Base-by-base conservation (phyloP, 2,113 vertebrate genomes). In the Ibidorhyncha struthersii region DNA sequence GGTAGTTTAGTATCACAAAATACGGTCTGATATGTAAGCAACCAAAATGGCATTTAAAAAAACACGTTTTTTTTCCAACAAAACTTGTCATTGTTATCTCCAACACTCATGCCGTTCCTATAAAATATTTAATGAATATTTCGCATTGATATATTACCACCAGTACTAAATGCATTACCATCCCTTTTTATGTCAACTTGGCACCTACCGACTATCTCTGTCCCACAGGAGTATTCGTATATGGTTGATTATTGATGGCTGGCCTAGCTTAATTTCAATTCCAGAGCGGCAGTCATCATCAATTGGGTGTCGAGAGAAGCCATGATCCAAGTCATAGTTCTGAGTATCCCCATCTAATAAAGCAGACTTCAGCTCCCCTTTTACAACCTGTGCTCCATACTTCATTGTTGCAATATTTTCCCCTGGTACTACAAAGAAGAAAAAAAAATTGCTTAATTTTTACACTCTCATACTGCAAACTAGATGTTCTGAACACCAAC, bases 321-420 rank as follows among this genome's bases (percentile, higher is more conserved):
- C 99, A 49, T 99, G 99, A 97, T 99, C 99, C 97, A 99, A 98
- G 96, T 99, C 99, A 11, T 99, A 99, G 97, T 99, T 99, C 97
- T 99, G 99, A 23, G 99, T 99, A 97, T 99, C 99, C 27, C 99
- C 99, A 72, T 99, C 99, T 93, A 99, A 96, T 36, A 99, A 98
- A 19, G 99, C 99, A 5, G 99, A 99, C 96, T 99, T 99, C 94
- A 99, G 98, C 97, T 99, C 99, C 5, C 99, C 99, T 96, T 99
- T 99, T 29, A 99, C 99, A 90, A 99, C 99, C 96, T 99, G 99
- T 9, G 99, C 99, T 21, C 99, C 99, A 29, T 99, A 98, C 96
- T 99, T 99, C 99, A 99, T 99, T 26, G 99, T 99, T 86, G 99
- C 99, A 62, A 99, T 99, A 97, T 99, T 99, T 97, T 99, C 99